These are phyloP conservation scores for Otolemur crassicaudatus DNA, from an alignment of 2,797 vertebrate species.

Conservation along the genomic window DNA sequence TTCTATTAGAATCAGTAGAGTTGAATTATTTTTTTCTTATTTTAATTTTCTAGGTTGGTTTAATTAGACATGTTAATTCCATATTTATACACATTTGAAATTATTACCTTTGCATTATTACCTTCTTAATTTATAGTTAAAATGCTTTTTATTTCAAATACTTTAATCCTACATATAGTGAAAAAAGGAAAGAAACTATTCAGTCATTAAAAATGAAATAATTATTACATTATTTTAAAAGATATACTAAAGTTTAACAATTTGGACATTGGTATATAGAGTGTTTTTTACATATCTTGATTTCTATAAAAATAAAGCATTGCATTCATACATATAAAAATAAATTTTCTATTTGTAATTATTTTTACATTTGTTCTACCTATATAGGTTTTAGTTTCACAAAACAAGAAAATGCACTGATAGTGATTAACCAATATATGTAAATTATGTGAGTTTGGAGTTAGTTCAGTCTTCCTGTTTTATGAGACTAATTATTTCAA, in stretches of 20 bases:
- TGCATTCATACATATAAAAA: not conserved
- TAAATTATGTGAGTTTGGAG: not conserved
- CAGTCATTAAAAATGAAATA: not conserved
- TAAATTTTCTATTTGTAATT: not conserved
- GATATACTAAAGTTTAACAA: not conserved
- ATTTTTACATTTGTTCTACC: not conserved
- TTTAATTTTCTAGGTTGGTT: not conserved
- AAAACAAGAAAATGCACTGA: not conserved
- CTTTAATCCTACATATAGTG: not conserved
- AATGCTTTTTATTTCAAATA: not conserved
- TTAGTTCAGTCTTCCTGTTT: not conserved
- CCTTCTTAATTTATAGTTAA: not conserved
- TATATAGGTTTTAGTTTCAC: not conserved
- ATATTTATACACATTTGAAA: not conserved
- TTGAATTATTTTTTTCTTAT: not conserved
- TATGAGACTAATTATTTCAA: slow-evolving; percentile 21
- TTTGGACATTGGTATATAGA: not conserved
- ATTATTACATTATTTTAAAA: slow-evolving; percentile 47
- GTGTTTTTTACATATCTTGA: not conserved
- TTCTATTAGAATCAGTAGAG: not conserved
- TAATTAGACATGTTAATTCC: not conserved
- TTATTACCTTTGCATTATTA: not conserved
- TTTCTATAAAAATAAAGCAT: not conserved
- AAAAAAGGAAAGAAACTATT: not conserved
- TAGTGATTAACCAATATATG: not conserved